A percentile compares a stretch with the other conserved stretches of the same genome.
Conservation (phyloP, 1,140 invertebrate genomes). For the Nixonia krombeini region DNA sequence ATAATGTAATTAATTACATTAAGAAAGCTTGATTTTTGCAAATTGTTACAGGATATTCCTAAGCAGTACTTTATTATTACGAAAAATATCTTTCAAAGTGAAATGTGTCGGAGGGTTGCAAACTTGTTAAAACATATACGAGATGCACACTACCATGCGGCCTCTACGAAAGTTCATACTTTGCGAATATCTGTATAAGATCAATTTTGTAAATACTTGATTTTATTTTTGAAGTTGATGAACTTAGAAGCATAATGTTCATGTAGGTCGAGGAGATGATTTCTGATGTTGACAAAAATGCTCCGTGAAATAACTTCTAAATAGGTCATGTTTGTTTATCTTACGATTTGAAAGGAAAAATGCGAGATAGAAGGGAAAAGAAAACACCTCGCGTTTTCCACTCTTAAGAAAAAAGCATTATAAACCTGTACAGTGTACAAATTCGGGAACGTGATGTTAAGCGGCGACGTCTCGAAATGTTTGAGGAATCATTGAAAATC, state of each 20-base stretch:
- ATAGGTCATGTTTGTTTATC: constrained; percentile 39
- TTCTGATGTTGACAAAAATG: constrained; percentile 29
- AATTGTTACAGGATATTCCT: too few relatives aligned
- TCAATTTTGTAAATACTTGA: constrained; percentile 1
- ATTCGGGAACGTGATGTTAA: neutral
- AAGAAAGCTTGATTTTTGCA: too few relatives aligned
- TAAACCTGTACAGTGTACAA: neutral
- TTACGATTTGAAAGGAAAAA: constrained; percentile 13
- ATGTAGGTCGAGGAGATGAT: constrained; percentile 28
- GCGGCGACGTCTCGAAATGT: constrained; percentile 1
- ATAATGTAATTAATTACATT: too few relatives aligned
- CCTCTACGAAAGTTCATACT: constrained; percentile 15
- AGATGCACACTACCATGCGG: neutral
- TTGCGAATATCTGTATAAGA: constrained; percentile 9
- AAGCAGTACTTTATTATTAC: too few relatives aligned
- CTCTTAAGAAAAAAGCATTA: neutral
- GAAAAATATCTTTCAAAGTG: too few relatives aligned
- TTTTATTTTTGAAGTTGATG: constrained; percentile 10
- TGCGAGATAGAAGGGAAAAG: neutral
- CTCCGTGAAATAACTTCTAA: constrained; percentile 12
- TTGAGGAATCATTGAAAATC: constrained; percentile 5
- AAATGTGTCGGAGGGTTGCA: too few relatives aligned
- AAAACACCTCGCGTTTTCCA: neutral
- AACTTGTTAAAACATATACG: too few relatives aligned
- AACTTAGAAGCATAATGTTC: constrained; percentile 31